phyloP scores from a whole-genome alignment of 1,140 invertebrate genomes.

The Leguminivora glycinivorella region DNA sequence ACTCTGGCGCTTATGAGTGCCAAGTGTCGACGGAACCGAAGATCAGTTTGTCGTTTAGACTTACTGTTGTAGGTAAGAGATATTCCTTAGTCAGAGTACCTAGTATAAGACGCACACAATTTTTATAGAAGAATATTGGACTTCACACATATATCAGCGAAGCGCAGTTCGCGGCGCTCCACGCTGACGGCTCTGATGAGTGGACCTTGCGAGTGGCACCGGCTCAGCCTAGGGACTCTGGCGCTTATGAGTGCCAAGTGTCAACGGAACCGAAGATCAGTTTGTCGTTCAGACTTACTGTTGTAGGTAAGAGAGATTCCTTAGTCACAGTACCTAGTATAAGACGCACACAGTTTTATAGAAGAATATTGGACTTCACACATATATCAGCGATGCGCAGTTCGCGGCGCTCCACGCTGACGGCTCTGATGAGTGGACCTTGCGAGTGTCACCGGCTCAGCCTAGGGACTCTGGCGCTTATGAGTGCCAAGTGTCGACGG shows the following conservation, averaged over 20 bases:
- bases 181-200: slow-evolving; percentile 90
- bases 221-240: slow-evolving; percentile 86
- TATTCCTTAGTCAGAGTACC: slow-evolving; percentile 57
- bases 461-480: slow-evolving; percentile 87
- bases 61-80: slow-evolving; percentile 91
- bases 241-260: slow-evolving; percentile 91
- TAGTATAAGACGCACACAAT: too few relatives aligned
- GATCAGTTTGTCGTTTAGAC: slow-evolving; percentile 88
- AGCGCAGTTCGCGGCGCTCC: too few relatives aligned
- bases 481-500: slow-evolving; percentile 92
- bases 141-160: too few relatives aligned
- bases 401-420: too few relatives aligned
- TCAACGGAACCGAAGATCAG: slow-evolving; percentile 93
- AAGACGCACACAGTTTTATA: too few relatives aligned
- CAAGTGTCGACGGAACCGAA: slow-evolving; percentile 93
- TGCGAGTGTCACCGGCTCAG: slow-evolving; percentile 89
- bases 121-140: too few relatives aligned
- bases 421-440: slow-evolving; percentile 91
- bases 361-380: too few relatives aligned
- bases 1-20: slow-evolving; percentile 89
- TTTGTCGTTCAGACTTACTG: slow-evolving; percentile 87
- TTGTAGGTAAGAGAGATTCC: slow-evolving; percentile 85
- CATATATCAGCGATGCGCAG: too few relatives aligned
- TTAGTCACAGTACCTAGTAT: slow-evolving; percentile 71
- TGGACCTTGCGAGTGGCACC: slow-evolving; percentile 92